Conservation (phyloP, 2,888 invertebrate genomes). For the Drosophila conformis region DNA sequence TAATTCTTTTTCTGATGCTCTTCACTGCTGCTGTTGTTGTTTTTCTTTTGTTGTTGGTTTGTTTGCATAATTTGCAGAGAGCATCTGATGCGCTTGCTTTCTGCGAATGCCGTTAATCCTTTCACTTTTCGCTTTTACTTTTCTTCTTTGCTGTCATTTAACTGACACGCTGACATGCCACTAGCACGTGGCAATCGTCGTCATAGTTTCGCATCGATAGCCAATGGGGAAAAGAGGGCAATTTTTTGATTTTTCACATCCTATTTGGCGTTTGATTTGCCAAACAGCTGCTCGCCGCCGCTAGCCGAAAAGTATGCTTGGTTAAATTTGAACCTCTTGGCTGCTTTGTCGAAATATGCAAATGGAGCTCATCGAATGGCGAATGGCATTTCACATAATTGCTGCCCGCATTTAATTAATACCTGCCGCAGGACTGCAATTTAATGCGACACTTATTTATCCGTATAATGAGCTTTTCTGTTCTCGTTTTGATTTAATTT, state of each 20-base stretch:
- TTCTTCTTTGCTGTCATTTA: slow-evolving; percentile 5
- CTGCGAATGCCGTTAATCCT: slow-evolving; percentile 22
- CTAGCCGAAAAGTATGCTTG: slow-evolving; percentile 34
- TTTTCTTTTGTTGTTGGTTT: slow-evolving; percentile 15
- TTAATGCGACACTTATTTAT: slow-evolving; percentile 21
- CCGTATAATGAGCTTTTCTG: slow-evolving; percentile 13
- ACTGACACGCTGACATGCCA: slow-evolving; percentile 23
- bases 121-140: slow-evolving; percentile 40
- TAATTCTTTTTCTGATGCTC: slow-evolving; percentile 15
- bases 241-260: slow-evolving; percentile 4
- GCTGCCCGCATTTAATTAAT: slow-evolving; percentile 14
- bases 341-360: slow-evolving; percentile 21
- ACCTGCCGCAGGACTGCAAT: slow-evolving; percentile 3
- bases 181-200: slow-evolving; percentile 50
- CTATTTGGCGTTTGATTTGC: slow-evolving; percentile 28
- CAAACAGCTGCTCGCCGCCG: slow-evolving; percentile 56
- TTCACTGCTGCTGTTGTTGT: slow-evolving; percentile 11
- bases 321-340: slow-evolving; percentile 3
- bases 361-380: slow-evolving; percentile 7
- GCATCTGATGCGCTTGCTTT: slow-evolving; percentile 8
- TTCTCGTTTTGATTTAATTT: slow-evolving; percentile 11
- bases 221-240: background rate
- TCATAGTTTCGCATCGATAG: slow-evolving; percentile 42
- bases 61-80: slow-evolving; percentile 51
- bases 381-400: slow-evolving; percentile 22